Percentiles rank a stretch among this genome's conserved stretches.
phyloP scores from a whole-genome alignment of 2,888 invertebrate genomes.

The Dioctria rufipes region DNA sequence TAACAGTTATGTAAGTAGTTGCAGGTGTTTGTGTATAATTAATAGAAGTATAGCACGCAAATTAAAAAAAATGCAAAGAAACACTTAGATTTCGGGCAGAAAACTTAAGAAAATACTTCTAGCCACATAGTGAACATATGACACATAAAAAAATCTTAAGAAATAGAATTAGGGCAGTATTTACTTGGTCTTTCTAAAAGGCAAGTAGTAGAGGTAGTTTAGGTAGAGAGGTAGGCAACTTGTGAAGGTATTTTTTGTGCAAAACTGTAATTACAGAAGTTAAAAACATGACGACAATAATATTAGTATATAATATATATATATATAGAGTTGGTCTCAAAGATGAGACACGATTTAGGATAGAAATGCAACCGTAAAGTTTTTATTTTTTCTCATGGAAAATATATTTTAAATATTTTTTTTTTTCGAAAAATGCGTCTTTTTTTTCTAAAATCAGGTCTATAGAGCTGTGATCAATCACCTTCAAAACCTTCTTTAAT shows the following conservation, averaged over 20 bases:
- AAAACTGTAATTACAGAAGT: conserved; percentile 57
- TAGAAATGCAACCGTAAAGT: conserved; percentile 23
- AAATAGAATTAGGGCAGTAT: conserved; percentile 40
- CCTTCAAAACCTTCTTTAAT: conserved; percentile 86
- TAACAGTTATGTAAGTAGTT: too few relatives aligned
- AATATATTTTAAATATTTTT: background rate
- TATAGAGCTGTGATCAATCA: conserved; percentile 68
- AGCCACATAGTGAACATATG: background rate
- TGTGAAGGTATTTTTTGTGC: conserved; percentile 50
- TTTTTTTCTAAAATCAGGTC: background rate
- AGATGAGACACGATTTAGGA: conserved; percentile 31
- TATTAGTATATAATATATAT: too few relatives aligned
- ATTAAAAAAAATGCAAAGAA: background rate
- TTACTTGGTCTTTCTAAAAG: conserved; percentile 50
- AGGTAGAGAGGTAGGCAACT: conserved; percentile 31
- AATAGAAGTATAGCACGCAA: too few relatives aligned
- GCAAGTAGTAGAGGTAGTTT: conserved; percentile 25
- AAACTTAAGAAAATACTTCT: background rate
- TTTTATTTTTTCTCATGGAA: conserved; percentile 21
- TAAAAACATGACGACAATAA: conserved; percentile 21
- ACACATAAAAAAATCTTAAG: conserved; percentile 25
- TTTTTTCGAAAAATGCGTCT: too few relatives aligned
- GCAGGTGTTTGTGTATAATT: too few relatives aligned
- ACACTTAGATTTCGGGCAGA: background rate
- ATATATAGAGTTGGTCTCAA: too few relatives aligned